phyloP scores from a whole-genome alignment of 2,113 vertebrate genomes.

The Seriola aureovittata region DNA sequence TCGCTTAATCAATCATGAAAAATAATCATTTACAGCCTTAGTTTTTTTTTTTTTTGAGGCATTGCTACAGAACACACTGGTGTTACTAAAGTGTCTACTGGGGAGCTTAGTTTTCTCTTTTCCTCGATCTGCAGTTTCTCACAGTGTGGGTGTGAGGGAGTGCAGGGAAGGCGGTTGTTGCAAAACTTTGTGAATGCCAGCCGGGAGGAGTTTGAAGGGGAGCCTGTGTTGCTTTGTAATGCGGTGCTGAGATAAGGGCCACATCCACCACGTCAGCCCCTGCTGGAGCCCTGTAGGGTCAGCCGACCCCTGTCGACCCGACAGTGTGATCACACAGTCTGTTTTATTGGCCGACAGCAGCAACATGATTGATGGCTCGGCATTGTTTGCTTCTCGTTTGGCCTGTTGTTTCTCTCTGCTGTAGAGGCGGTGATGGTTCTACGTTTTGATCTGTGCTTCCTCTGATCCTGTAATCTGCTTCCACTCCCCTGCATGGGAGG shows the following conservation, averaged over 20 bases:
- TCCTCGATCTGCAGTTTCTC: conserved; percentile 61
- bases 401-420: conserved; percentile 55
- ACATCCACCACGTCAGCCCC: conserved; percentile 56
- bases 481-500: conserved; percentile 50
- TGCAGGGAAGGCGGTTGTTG: conserved; percentile 52
- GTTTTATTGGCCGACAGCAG: conserved; percentile 69
- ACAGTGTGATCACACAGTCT: conserved; percentile 66
- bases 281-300: conserved; percentile 46
- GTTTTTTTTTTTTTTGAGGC: background rate
- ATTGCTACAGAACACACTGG: background rate
- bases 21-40: background rate
- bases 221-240: conserved; percentile 69
- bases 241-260: conserved; percentile 66
- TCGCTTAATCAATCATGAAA: background rate
- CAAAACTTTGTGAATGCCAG: conserved; percentile 58
- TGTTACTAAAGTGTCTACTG: conserved; percentile 21
- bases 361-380: conserved; percentile 62
- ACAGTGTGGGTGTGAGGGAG: conserved; percentile 55
- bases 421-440: conserved; percentile 45
- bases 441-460: conserved; percentile 58
- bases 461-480: conserved; percentile 68
- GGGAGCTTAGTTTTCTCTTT: conserved; percentile 20
- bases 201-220: conserved; percentile 53
- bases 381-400: conserved; percentile 41
- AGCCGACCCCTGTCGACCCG: conserved; percentile 65